Evolutionary conservation across 1,140 invertebrate genomes (phyloP), one percentile per base, ranked within the genome.

Genomic region (Pogonomyrmex barbatus): DNA sequence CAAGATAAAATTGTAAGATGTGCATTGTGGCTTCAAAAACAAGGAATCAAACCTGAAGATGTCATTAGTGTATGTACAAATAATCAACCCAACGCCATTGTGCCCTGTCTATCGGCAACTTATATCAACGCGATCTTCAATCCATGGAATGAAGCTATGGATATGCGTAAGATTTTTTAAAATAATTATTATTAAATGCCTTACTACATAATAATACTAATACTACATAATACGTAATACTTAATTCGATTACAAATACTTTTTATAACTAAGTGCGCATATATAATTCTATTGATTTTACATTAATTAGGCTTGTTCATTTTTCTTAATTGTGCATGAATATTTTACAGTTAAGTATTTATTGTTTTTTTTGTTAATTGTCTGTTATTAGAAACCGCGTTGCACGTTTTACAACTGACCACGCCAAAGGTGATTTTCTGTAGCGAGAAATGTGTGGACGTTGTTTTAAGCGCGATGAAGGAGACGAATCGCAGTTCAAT

Each of bases 61-160:
- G 92, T 95, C 0, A 70, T 96, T 0, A 92, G 94, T 4, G 47
- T 95, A 4, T 94, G 94, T 9, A 24, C 76, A 4, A 91, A 90
- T n/a, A 96, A 96, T 86, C 94, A 95, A 47, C 60, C 95, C 1
- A 94, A 96, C 67, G 84, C 94, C 6, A 88, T 93, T 24, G 92
- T 96, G 54, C 96, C 96, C 0, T 94, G 93, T 24, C 88, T 95
- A 39, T 94, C 95, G 1, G 92, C 93, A 0, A 71, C 95, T 3
- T 93, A 94, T 24, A 91, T 95, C 2, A 95, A 95, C 0, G 93
- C 90, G 0, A 63, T 89, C 1, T 89, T 88, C 4, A 93, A 85
- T 60, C 47, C 91, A 0, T 91, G 90, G 91, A 79, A 91, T 36
- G 42, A 56, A 1, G 54, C 65, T 0, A 84, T 92, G 67, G 89